Percentiles rank a stretch among this genome's conserved stretches.
Conservation (phyloP, 1,140 invertebrate genomes). For the Brachionus rotundiformis region DNA sequence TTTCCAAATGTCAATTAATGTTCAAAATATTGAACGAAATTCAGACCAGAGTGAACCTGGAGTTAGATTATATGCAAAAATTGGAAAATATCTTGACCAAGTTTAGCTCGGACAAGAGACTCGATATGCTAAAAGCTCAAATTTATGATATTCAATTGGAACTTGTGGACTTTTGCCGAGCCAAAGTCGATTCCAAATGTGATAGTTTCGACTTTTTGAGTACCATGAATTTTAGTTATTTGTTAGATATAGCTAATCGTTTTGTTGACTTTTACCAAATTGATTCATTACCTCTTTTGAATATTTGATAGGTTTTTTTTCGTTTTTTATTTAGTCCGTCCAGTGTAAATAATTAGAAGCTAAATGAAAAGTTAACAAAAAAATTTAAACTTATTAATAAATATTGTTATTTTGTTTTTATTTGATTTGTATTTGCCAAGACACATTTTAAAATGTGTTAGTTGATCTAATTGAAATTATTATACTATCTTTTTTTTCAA, state of each 20-base stretch:
- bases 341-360: not conserved
- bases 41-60: not conserved
- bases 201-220: not conserved
- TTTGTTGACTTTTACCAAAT: slow-evolving; percentile 15
- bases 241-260: slow-evolving; percentile 17
- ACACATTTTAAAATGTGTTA: not conserved
- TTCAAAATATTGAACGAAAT: slow-evolving; percentile 33
- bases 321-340: not conserved
- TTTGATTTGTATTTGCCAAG: not conserved
- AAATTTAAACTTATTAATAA: not conserved
- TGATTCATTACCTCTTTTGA: not conserved
- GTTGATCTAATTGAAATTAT: too few species aligned
- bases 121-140: not conserved
- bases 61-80: not conserved
- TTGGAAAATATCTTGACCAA: not conserved
- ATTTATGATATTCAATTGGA: not conserved
- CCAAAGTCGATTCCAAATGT: not conserved
- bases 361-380: not conserved
- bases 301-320: not conserved
- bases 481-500: too few species aligned
- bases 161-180: not conserved
- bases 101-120: not conserved
- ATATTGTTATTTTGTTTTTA: not conserved
- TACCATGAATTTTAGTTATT: slow-evolving; percentile 11
- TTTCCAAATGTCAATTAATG: slow-evolving; percentile 11